Percentiles rank a stretch among this genome's conserved stretches.
Evolutionary conservation across 1,140 invertebrate species (phyloP).

Genomic region (Penaeus chinensis): DNA sequence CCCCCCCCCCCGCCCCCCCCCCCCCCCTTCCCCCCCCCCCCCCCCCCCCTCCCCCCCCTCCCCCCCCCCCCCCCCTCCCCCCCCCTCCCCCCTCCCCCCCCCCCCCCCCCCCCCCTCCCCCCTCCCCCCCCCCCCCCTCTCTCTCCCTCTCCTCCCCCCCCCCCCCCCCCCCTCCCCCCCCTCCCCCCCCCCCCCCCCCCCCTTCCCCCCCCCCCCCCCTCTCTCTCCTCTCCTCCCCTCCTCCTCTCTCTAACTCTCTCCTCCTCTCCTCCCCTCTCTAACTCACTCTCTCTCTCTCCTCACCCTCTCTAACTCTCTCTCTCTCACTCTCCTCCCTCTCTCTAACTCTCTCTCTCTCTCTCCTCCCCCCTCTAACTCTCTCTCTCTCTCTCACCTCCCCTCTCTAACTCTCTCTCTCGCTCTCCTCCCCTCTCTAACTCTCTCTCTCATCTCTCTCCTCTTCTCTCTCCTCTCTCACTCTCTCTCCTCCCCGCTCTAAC

Average conservation of each 20-base stretch:
- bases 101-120: conserved; percentile 6
- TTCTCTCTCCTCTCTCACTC: no score
- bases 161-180: no score
- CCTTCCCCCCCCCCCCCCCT: no score
- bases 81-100: neutral
- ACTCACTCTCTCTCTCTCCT: neutral
- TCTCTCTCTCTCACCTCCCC: no score
- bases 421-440: no score
- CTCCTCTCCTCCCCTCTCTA: neutral
- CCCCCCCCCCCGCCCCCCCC: no score
- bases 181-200: neutral
- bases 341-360: no score
- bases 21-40: neutral
- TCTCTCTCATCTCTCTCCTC: neutral
- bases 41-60: neutral
- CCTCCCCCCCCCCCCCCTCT: conserved; percentile 7
- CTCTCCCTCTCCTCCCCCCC: conserved; percentile 7
- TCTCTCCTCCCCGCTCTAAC: no score
- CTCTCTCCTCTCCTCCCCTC: neutral
- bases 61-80: neutral
- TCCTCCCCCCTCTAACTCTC: no score
- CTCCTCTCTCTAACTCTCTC: neutral
- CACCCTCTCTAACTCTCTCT: no score
- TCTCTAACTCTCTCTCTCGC: no score
- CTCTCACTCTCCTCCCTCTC: no score